Evolutionary conservation across 2,113 vertebrate genomes (phyloP).

Genomic region (Dasyornis broadbenti): DNA sequence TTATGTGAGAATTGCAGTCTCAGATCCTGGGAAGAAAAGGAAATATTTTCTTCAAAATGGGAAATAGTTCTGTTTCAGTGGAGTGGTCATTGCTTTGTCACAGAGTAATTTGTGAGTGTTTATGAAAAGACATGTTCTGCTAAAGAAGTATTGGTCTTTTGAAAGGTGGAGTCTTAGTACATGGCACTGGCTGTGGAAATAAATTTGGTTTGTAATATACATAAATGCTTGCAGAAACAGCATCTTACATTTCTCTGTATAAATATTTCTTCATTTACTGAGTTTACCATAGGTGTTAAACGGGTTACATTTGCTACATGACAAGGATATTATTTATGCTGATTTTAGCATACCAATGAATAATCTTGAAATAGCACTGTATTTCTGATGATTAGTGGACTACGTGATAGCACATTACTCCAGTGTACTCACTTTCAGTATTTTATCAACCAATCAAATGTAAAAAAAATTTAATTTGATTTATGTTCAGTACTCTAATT

Average conservation of each 20-base stretch:
- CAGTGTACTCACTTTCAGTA: background rate
- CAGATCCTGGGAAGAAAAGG: background rate
- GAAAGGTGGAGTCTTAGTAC: background rate
- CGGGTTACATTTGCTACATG: background rate
- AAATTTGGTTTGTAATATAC: background rate
- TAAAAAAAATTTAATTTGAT: background rate
- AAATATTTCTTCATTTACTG: background rate
- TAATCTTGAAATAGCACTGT: background rate
- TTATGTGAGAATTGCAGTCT: background rate
- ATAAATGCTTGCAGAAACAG: background rate
- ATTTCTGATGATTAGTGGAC: background rate
- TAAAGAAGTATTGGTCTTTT: background rate
- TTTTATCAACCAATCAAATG: background rate
- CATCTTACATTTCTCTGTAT: background rate
- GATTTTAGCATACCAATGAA: background rate
- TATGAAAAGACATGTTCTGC: background rate
- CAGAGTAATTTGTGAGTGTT: background rate
- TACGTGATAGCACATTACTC: background rate
- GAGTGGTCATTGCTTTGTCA: background rate
- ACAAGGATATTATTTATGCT: background rate
- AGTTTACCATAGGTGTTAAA: background rate
- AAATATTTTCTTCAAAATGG: background rate
- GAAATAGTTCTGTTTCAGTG: background rate
- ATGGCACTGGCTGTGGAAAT: background rate
- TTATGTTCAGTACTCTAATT: background rate